Conservation (phyloP, 2,888 invertebrate species). For the Oscheius sp. region DNA sequence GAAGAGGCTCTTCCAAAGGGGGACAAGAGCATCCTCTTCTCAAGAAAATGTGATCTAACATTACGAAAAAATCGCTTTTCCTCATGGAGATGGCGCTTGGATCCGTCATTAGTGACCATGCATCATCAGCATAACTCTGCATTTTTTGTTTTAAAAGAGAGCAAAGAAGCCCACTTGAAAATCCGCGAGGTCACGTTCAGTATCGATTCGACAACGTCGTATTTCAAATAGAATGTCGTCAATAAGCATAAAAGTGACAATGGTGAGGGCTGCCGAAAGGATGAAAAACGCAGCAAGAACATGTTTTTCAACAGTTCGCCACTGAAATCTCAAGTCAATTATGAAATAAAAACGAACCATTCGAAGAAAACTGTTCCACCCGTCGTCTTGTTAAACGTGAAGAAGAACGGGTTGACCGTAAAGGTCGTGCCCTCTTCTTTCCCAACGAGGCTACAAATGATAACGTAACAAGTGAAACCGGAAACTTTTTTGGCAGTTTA, state of each 20-base stretch:
- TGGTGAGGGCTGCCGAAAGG: background rate
- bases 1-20: no score
- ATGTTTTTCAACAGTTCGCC: slow-evolving; percentile 11
- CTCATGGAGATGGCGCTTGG: slow-evolving; percentile 4
- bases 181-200: background rate
- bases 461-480: no score
- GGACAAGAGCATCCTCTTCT: background rate
- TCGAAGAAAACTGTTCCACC: background rate
- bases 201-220: background rate
- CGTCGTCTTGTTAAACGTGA: background rate
- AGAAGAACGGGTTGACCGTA: background rate
- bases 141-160: background rate
- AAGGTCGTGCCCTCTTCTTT: background rate
- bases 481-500: no score
- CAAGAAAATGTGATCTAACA: background rate
- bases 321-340: background rate
- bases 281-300: background rate
- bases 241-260: background rate
- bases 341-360: slow-evolving; percentile 2
- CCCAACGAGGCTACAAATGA: no score
- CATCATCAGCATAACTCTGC: slow-evolving; percentile 21
- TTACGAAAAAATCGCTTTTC: background rate
- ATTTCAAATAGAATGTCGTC: slow-evolving; percentile 22
- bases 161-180: slow-evolving; percentile 7
- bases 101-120: slow-evolving; percentile 14